Conservation (phyloP, 2,888 invertebrate species). For the Idaea dimidiata region DNA sequence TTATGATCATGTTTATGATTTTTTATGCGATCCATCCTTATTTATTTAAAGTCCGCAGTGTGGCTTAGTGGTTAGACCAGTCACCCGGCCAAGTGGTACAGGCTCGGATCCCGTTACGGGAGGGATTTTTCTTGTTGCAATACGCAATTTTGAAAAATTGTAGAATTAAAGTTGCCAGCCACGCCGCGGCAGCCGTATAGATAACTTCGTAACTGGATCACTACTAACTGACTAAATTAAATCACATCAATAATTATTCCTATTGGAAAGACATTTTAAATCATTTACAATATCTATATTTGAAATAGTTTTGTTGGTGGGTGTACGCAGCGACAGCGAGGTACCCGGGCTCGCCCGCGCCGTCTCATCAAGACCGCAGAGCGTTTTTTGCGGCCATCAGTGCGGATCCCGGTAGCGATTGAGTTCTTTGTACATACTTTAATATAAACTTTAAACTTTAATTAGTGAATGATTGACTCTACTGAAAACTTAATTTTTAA, state of each 20-base stretch:
- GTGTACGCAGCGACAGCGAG: too few relatives aligned
- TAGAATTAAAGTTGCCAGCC: too few relatives aligned
- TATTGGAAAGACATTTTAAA: too few relatives aligned
- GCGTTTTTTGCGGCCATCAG: constrained; percentile 57
- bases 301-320: background rate
- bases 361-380: constrained; percentile 36
- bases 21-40: too few relatives aligned
- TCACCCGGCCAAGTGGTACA: background rate
- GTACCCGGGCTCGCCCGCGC: background rate
- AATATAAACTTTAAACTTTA: constrained; percentile 16
- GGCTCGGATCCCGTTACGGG: background rate
- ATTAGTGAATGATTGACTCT: background rate
- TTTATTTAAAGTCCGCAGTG: too few relatives aligned
- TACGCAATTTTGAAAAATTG: too few relatives aligned
- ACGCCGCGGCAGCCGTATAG: background rate
- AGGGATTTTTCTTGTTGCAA: too few relatives aligned
- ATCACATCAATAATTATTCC: too few relatives aligned
- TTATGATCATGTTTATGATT: too few relatives aligned
- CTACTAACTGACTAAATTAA: too few relatives aligned
- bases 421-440: constrained; percentile 30
- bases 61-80: too few relatives aligned
- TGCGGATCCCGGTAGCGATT: constrained; percentile 55
- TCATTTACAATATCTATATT: background rate
- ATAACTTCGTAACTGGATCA: too few relatives aligned
- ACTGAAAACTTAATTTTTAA: background rate